A percentile compares a stretch with the other conserved stretches of the same genome.
These are phyloP conservation scores for Cromileptes altivelis DNA, from an alignment of 2,113 vertebrate species.

Conservation along the genomic window DNA sequence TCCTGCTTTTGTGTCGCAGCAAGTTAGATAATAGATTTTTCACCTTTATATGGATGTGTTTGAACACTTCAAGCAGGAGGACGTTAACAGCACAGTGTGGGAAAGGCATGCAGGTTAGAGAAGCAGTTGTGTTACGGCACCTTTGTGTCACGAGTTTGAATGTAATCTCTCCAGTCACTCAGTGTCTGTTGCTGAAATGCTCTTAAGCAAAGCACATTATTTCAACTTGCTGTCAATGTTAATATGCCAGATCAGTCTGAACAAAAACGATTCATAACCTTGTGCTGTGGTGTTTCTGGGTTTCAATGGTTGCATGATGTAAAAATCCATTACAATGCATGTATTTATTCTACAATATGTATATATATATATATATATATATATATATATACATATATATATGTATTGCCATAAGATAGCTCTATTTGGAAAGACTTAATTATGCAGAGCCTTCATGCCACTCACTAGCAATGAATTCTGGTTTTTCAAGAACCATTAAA, in stretches of 20 bases:
- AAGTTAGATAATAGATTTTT: constrained; percentile 29
- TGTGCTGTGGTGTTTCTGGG: too few species aligned
- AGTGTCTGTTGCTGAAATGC: background rate
- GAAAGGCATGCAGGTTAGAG: background rate
- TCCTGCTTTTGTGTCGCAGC: constrained; percentile 4
- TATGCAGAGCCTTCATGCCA: too few species aligned
- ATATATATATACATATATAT: too few species aligned
- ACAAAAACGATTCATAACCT: background rate
- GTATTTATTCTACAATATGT: too few species aligned
- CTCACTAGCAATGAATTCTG: too few species aligned
- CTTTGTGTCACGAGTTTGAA: background rate
- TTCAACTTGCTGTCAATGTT: background rate
- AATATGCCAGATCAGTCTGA: too few species aligned
- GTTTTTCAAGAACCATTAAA: too few species aligned
- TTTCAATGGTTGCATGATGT: too few species aligned
- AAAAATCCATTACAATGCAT: too few species aligned
- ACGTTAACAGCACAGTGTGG: background rate
- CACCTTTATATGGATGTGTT: background rate
- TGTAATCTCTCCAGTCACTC: background rate
- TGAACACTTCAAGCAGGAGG: background rate
- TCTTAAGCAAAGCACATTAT: background rate
- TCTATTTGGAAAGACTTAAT: too few species aligned
- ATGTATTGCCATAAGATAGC: too few species aligned
- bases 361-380: too few species aligned
- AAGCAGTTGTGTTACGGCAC: background rate